phyloP scores from a whole-genome alignment of 2,888 invertebrate genomes.

The Chaitophorus viminalis region DNA sequence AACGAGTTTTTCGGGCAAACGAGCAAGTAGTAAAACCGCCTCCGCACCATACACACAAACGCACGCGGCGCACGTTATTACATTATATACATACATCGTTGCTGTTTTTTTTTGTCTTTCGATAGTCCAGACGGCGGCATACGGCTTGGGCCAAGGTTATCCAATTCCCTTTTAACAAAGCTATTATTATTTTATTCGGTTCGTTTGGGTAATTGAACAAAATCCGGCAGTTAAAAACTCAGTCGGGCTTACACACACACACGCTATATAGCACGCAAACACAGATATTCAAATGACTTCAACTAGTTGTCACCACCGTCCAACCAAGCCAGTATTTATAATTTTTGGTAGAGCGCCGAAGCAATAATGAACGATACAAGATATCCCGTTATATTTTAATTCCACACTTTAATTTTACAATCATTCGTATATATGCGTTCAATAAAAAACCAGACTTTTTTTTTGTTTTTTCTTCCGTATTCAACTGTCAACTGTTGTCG shows the following conservation, averaged over 20 bases:
- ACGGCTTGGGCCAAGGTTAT: constrained; percentile 51
- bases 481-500: neutral
- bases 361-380: neutral
- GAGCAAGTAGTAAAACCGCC: constrained; percentile 35
- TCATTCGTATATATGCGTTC: neutral
- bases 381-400: neutral
- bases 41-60: neutral
- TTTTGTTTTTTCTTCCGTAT: neutral
- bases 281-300: constrained; percentile 18
- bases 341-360: neutral
- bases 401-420: neutral
- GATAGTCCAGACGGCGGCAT: constrained; percentile 35
- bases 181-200: constrained; percentile 55
- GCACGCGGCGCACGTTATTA: neutral
- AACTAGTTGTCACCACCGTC: neutral
- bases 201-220: constrained; percentile 47
- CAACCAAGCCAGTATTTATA: neutral
- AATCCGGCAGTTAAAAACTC: constrained; percentile 53
- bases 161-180: constrained; percentile 51
- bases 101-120: constrained; percentile 22
- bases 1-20: neutral
- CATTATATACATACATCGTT: neutral
- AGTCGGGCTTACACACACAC: neutral
- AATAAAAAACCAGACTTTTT: neutral
- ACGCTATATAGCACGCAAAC: neutral